Percentiles rank a stretch among this genome's conserved stretches.
phyloP scores from a whole-genome alignment of 2,888 invertebrate genomes.

The Sinelater perroti region DNA sequence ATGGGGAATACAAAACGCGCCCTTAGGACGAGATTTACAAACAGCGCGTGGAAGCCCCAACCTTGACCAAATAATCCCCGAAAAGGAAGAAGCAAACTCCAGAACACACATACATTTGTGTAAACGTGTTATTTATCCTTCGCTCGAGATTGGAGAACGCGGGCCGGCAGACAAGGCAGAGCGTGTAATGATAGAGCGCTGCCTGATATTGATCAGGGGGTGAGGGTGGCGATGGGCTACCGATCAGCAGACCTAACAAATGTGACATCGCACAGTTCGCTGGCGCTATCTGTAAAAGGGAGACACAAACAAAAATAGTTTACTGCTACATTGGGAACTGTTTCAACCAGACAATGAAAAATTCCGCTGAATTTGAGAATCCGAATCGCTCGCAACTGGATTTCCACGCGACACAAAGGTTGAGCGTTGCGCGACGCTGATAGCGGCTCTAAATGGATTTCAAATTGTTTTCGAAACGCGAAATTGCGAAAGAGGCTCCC shows the following conservation, averaged over 20 bases:
- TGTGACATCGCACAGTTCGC: slow-evolving; percentile 51
- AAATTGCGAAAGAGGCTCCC: slow-evolving; percentile 26
- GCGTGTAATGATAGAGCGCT: slow-evolving; percentile 43
- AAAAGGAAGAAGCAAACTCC: slow-evolving; percentile 26
- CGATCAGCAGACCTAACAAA: slow-evolving; percentile 53
- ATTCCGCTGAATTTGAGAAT: slow-evolving; percentile 47
- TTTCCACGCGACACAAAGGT: slow-evolving; percentile 42
- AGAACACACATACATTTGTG: slow-evolving; percentile 31
- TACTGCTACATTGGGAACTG: slow-evolving; percentile 44
- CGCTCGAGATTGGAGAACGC: slow-evolving; percentile 15
- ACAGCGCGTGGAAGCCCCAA: slow-evolving; percentile 15
- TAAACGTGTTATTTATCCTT: slow-evolving; percentile 36
- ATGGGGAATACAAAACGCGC: slow-evolving; percentile 15
- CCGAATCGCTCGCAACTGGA: slow-evolving; percentile 43
- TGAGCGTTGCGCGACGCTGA: slow-evolving; percentile 41
- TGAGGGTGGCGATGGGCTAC: slow-evolving; percentile 44
- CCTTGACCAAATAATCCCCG: slow-evolving; percentile 23
- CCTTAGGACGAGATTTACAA: slow-evolving; percentile 12
- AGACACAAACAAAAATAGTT: slow-evolving; percentile 48
- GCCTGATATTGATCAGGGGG: slow-evolving; percentile 50
- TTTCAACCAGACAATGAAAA: slow-evolving; percentile 47
- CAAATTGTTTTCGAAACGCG: slow-evolving; percentile 40
- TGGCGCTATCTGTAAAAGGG: slow-evolving; percentile 46
- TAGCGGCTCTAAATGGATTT: slow-evolving; percentile 42
- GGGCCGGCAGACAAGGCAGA: slow-evolving; percentile 35